Evolutionary conservation across 1,140 invertebrate species (phyloP), one percentile per base, ranked within the genome.

Genomic region (Megalopta genalis): DNA sequence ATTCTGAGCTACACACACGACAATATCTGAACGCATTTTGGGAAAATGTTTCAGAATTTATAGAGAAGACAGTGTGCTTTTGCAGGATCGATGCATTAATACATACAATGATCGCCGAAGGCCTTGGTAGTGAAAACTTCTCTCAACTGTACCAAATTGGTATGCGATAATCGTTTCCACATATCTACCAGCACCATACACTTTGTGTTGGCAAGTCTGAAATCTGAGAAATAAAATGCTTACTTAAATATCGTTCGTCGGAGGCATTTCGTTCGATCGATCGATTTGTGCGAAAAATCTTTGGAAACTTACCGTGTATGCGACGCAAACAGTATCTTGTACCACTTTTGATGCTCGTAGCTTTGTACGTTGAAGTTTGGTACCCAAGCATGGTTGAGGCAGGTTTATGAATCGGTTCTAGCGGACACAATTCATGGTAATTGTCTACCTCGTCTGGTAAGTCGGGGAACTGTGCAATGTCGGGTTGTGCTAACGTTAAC

Each of bases 41-140:
- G 4, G 32, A 32, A 32, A 32, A 4, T 46, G 0, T 12, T 12
- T 3, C 42, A 46, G 42, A 46, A 46, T 46, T 46, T 46, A 2
- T 46, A 10, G 10, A 46, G 14, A 46, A 46, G 14, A 46, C 42
- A 12, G 42, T 46, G 42, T 46, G 42, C 12, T 14, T 46, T 46
- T 46, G 42, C 42, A 46, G 42, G 42, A 14, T 39, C 42, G 52
- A 25, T 10, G 42, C 0, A 32, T 49, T 32, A 23, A 60, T 81
- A 95, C 96, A 95, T 93, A 98, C 97, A 99, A 94, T 97, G 96
- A 94, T 99, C 98, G 88, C 97, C 97, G 93, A 99, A 99, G 54
- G 96, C 96, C 93, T 98, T 98, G 52, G 98, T 99, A 16, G 97
- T 98, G 92, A 99, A 99, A 72, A 98, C 97, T 93, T 99, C 98